A percentile compares a stretch with the other conserved stretches of the same genome.
These are phyloP conservation scores for Uria lomvia DNA, from an alignment of 2,113 vertebrate species.

Conservation along the genomic window DNA sequence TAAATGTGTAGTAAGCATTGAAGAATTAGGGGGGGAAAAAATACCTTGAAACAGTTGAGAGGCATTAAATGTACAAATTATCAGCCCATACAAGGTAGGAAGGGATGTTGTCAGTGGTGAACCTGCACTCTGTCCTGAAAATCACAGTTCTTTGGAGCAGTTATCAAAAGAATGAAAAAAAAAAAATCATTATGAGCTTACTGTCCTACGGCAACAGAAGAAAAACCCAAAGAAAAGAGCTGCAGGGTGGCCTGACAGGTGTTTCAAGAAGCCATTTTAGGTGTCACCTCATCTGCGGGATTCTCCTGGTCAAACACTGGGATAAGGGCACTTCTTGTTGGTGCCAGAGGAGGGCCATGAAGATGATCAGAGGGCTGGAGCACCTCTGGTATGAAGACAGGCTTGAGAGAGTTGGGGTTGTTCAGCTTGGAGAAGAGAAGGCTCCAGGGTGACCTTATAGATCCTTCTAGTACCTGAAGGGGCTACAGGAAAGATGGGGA, in stretches of 20 bases:
- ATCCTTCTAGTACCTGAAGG: background rate
- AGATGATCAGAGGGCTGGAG: background rate
- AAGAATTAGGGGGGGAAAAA: fast-evolving
- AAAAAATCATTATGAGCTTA: background rate
- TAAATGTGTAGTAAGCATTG: background rate
- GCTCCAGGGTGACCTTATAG: background rate
- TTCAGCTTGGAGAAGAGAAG: background rate
- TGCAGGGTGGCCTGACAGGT: background rate
- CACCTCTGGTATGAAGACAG: background rate
- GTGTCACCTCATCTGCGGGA: background rate
- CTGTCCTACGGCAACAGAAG: background rate
- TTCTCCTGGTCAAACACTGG: background rate
- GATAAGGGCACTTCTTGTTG: background rate
- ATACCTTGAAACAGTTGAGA: background rate
- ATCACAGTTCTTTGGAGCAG: background rate
- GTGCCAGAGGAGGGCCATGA: background rate
- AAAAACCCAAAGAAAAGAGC: background rate
- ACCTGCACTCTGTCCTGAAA: background rate
- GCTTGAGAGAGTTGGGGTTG: background rate
- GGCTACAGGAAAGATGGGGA: background rate
- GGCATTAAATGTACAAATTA: background rate
- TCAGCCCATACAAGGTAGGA: background rate
- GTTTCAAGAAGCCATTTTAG: background rate
- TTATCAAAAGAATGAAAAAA: background rate
- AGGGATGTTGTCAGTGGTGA: background rate